Evolutionary conservation across 2,888 invertebrate genomes (phyloP).

Genomic region (Hipparchia semele): DNA sequence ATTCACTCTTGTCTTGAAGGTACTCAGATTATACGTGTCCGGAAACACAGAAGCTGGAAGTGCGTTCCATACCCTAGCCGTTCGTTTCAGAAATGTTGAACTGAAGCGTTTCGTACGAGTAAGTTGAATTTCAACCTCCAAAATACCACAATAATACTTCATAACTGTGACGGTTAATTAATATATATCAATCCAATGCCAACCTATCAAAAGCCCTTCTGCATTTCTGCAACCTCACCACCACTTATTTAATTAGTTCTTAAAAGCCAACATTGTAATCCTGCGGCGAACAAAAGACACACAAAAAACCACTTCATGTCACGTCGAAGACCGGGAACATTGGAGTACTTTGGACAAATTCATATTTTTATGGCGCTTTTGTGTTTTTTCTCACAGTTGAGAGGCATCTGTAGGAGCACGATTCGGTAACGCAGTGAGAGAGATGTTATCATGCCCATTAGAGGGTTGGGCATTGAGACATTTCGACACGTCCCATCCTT

Average conservation of each 20-base stretch:
- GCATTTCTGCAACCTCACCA: slow-evolving; percentile 70
- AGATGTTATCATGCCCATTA: slow-evolving; percentile 78
- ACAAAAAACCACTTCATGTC: slow-evolving; percentile 76
- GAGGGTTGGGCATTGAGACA: slow-evolving; percentile 71
- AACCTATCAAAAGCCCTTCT: slow-evolving; percentile 32
- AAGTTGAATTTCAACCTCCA: no score
- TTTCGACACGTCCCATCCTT: slow-evolving; percentile 75
- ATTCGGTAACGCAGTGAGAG: slow-evolving; percentile 74
- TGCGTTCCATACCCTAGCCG: no score
- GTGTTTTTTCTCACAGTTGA: slow-evolving; percentile 80
- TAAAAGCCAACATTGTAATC: slow-evolving; percentile 70
- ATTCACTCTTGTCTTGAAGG: no score
- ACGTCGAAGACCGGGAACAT: slow-evolving; percentile 67
- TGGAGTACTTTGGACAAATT: slow-evolving; percentile 65
- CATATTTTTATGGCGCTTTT: slow-evolving; percentile 76
- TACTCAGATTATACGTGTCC: no score
- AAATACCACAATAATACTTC: no score
- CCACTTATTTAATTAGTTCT: slow-evolving; percentile 76
- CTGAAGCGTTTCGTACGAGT: no score
- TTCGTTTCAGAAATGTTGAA: no score
- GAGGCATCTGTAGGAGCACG: slow-evolving; percentile 77
- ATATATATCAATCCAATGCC: neutral
- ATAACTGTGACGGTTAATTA: neutral
- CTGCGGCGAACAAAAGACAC: slow-evolving; percentile 66
- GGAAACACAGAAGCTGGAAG: no score